phyloP scores from a whole-genome alignment of 2,888 invertebrate genomes.

The Brenthis ino region DNA sequence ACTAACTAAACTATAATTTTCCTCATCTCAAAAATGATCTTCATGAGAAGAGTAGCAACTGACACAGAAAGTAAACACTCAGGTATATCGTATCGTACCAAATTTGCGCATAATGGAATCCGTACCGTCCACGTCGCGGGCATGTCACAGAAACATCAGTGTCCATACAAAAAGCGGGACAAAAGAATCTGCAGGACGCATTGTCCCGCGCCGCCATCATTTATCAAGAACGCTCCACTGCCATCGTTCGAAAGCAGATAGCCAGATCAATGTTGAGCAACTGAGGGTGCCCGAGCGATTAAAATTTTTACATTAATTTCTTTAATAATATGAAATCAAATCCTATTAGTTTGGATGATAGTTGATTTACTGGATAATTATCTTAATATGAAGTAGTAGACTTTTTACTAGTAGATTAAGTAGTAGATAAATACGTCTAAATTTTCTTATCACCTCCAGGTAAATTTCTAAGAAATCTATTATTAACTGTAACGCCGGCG shows the following conservation, averaged over 20 bases:
- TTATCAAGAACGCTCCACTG: slow-evolving; percentile 78
- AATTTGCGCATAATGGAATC: slow-evolving; percentile 47
- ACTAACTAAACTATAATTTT: no score
- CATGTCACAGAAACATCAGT: slow-evolving; percentile 69
- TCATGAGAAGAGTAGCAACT: no score
- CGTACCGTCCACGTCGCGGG: slow-evolving; percentile 51
- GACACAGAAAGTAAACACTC: slow-evolving; percentile 1
- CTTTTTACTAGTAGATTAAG: no score
- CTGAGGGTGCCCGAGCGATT: slow-evolving; percentile 27
- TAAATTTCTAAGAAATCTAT: no score
- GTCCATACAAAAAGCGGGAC: slow-evolving; percentile 76
- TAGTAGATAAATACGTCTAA: no score
- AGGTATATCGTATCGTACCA: slow-evolving; percentile 2
- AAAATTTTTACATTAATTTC: slow-evolving; percentile 29
- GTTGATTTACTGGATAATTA: no score
- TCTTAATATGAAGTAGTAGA: no score
- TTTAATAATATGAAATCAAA: not conserved
- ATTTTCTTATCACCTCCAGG: no score
- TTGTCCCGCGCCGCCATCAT: slow-evolving; percentile 69
- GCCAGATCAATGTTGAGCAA: slow-evolving; percentile 65
- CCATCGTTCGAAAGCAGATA: slow-evolving; percentile 71
- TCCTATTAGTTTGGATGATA: no score
- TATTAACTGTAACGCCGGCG: no score
- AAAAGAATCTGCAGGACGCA: slow-evolving; percentile 79
- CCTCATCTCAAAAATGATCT: no score